Conservation (phyloP, 1,140 invertebrate species). For the Scaptomyza graminum region DNA sequence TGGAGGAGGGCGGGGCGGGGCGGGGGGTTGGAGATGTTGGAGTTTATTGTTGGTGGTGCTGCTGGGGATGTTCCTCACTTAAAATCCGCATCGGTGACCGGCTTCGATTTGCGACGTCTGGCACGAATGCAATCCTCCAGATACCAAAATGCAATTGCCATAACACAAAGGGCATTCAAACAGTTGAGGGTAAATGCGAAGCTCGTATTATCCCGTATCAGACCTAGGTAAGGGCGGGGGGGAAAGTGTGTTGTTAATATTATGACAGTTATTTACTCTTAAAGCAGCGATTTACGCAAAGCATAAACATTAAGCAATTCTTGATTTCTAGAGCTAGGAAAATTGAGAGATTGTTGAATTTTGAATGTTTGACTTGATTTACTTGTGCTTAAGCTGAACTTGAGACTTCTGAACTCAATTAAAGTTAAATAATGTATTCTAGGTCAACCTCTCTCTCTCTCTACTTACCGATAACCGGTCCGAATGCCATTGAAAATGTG, state of each 20-base stretch:
- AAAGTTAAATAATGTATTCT: too few relatives aligned
- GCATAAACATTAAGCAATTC: conserved; percentile 5
- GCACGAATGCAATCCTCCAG: conserved; percentile 65
- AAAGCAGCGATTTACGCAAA: neutral
- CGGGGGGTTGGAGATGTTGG: neutral
- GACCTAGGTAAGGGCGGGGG: conserved; percentile 80
- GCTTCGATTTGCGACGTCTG: conserved; percentile 48
- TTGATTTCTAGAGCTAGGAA: too few relatives aligned
- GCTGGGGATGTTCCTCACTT: conserved; percentile 8
- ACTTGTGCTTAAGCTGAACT: too few relatives aligned
- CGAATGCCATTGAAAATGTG: conserved; percentile 85
- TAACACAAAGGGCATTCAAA: conserved; percentile 84
- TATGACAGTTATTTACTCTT: neutral
- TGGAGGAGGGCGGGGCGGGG: too few relatives aligned
- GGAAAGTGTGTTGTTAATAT: neutral
- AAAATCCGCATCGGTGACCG: conserved; percentile 18
- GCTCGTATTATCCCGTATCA: conserved; percentile 86
- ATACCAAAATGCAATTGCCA: conserved; percentile 69
- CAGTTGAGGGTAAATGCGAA: conserved; percentile 86
- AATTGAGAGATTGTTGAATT: too few relatives aligned
- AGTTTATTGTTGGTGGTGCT: neutral
- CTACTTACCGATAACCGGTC: conserved; percentile 86
- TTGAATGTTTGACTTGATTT: too few relatives aligned
- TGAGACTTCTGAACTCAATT: too few relatives aligned
- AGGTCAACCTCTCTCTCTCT: too few relatives aligned